Conservation (phyloP, 2,113 vertebrate species). For the Heptranchias perlo region DNA sequence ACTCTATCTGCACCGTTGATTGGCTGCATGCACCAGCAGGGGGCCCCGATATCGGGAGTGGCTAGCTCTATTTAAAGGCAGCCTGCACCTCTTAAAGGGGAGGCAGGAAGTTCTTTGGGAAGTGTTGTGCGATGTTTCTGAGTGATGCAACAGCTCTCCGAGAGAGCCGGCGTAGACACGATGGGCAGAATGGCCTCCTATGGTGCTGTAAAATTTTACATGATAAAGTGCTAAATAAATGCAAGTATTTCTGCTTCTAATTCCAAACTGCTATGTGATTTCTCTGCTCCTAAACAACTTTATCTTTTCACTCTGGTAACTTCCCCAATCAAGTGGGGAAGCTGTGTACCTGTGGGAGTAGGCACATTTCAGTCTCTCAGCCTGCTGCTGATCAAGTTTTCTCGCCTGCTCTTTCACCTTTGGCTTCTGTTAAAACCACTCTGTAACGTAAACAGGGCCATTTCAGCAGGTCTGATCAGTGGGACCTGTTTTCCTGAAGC, state of each 20-base stretch:
- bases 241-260: not conserved
- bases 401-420: not conserved
- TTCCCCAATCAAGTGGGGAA: not conserved
- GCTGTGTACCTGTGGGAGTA: not conserved
- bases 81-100: too few species aligned
- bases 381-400: too few species aligned
- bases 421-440: not conserved
- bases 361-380: not conserved
- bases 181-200: not conserved
- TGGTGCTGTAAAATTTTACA: not conserved
- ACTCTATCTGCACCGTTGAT: too few species aligned
- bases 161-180: not conserved
- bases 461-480: not conserved
- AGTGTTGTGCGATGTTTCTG: not conserved
- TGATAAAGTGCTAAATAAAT: not conserved
- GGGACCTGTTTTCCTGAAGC: not conserved
- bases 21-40: too few species aligned
- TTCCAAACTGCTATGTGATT: not conserved
- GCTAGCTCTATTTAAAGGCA: too few species aligned
- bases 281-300: not conserved
- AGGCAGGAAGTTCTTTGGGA: too few species aligned
- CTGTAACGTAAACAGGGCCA: not conserved
- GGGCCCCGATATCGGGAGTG: too few species aligned
- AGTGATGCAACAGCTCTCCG: too few species aligned
- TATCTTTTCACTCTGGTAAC: not conserved